A percentile compares a stretch with the other conserved stretches of the same genome.
These are phyloP conservation scores for Pseudopodoces humilis DNA, from an alignment of 2,113 vertebrate genomes.

Conservation along the genomic window DNA sequence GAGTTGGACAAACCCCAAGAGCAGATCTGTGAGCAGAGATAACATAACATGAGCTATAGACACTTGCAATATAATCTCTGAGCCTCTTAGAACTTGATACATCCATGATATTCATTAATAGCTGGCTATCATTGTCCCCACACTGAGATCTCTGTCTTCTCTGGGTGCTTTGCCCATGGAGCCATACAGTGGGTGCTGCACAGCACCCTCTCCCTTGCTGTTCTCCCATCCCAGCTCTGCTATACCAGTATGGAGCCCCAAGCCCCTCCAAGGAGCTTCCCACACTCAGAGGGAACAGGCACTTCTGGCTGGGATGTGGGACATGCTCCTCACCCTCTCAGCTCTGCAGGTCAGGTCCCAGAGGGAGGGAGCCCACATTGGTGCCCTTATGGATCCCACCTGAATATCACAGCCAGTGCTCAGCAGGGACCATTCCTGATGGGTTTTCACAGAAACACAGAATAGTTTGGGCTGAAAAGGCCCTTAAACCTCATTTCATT, in stretches of 20 bases:
- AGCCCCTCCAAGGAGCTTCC: neutral
- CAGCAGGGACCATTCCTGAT: neutral
- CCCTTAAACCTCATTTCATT: neutral
- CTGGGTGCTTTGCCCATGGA: neutral
- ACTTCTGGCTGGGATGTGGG: neutral
- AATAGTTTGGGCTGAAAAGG: neutral
- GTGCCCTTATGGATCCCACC: neutral
- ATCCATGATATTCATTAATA: neutral
- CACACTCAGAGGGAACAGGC: neutral
- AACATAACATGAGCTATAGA: accelerated
- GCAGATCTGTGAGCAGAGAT: neutral
- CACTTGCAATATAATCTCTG: neutral
- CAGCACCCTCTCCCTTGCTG: accelerated
- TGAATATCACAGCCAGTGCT: neutral
- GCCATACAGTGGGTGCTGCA: neutral
- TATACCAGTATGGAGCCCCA: accelerated
- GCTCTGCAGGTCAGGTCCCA: neutral
- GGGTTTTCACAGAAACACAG: neutral
- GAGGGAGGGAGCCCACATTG: accelerated
- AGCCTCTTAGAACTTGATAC: neutral
- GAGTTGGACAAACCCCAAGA: neutral
- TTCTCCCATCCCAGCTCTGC: neutral
- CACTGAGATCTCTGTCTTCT: accelerated
- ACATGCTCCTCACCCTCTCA: accelerated
- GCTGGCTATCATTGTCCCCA: neutral